These are phyloP conservation scores for Andrena fulva DNA, from an alignment of 2,888 invertebrate genomes.

Conservation along the genomic window DNA sequence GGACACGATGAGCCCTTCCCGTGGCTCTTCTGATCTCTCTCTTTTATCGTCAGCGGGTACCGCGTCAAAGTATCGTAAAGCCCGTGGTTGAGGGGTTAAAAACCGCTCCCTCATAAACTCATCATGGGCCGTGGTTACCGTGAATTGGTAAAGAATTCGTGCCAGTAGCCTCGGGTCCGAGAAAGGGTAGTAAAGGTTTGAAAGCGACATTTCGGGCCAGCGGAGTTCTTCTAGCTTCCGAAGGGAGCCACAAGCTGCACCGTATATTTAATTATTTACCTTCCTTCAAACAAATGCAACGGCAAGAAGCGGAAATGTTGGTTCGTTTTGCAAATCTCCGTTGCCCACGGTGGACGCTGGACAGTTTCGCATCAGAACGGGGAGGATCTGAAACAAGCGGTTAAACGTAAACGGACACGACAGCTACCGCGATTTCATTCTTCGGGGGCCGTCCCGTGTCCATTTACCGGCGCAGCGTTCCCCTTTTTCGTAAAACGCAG, in stretches of 20 bases:
- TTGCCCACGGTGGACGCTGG: too few species aligned
- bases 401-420: constrained; percentile 58
- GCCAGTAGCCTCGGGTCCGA: constrained; percentile 7
- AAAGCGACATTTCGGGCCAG: constrained; percentile 28
- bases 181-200: constrained; percentile 49
- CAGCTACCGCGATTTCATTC: constrained; percentile 53
- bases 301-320: too few species aligned
- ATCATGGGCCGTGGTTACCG: constrained; percentile 65
- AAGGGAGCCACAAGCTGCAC: not conserved
- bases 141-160: constrained; percentile 46
- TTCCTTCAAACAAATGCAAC: too few species aligned
- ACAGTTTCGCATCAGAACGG: not conserved
- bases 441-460: constrained; percentile 38
- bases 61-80: constrained; percentile 74
- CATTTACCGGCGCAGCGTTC: constrained; percentile 32
- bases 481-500: constrained; percentile 33
- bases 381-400: constrained; percentile 33
- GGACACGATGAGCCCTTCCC: constrained; percentile 46
- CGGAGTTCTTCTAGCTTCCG: not conserved
- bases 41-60: constrained; percentile 50
- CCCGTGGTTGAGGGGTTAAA: constrained; percentile 57
- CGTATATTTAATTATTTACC: not conserved
- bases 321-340: too few species aligned
- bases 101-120: constrained; percentile 72
- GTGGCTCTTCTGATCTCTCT: constrained; percentile 32